Percentiles rank a stretch among this genome's conserved stretches.
Evolutionary conservation across 2,797 vertebrate genomes (phyloP).

Genomic region (Sphenopsis melanotis): DNA sequence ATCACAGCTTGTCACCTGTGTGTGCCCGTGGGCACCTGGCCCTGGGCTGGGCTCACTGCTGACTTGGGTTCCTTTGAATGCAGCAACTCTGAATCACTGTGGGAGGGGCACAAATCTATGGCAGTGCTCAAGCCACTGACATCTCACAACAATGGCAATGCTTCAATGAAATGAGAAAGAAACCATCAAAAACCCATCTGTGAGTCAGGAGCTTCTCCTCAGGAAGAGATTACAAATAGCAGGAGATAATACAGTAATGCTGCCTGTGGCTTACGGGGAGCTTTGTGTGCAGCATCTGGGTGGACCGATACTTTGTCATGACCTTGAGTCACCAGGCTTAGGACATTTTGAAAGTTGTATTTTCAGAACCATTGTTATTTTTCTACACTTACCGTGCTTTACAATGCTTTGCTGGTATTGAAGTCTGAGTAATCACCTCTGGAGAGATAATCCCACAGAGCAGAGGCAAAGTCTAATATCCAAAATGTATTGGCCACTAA

Average conservation of each 20-base stretch:
- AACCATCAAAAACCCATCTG: background rate
- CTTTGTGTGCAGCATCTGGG: background rate
- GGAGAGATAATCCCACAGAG: background rate
- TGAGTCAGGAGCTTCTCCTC: background rate
- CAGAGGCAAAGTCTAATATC: background rate
- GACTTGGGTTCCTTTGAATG: background rate
- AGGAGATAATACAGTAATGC: slow-evolving; percentile 3
- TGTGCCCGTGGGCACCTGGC: background rate
- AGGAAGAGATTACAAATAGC: slow-evolving; percentile 3
- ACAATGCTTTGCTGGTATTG: background rate
- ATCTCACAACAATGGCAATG: background rate
- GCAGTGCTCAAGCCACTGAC: background rate
- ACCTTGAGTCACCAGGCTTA: background rate
- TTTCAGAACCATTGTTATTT: background rate
- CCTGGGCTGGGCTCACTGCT: background rate
- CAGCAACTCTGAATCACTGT: background rate
- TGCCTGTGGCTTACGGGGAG: background rate
- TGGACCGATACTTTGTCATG: background rate
- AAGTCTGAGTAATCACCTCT: background rate
- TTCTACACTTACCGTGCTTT: background rate
- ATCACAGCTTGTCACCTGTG: background rate
- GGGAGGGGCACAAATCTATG: background rate
- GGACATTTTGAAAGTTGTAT: background rate
- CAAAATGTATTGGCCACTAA: background rate
- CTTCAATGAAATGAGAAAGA: background rate